Percentiles rank a stretch among this genome's conserved stretches.
phyloP scores from a whole-genome alignment of 1,140 invertebrate genomes.

The Polyergus mexicanus region DNA sequence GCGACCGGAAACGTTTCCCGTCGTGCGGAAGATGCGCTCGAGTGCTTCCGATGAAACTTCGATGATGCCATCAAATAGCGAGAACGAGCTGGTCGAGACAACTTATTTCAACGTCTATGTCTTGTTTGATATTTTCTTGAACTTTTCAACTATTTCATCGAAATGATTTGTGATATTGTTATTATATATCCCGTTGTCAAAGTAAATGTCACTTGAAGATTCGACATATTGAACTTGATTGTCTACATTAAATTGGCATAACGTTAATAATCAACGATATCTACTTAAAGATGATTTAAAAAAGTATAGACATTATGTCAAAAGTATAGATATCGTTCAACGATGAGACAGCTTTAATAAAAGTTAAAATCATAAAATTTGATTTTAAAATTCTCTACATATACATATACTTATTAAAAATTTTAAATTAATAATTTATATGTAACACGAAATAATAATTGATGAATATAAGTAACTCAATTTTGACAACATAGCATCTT shows the following conservation, averaged over 20 bases:
- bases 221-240: constrained; percentile 1
- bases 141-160: background rate
- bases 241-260: background rate
- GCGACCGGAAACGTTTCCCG: constrained; percentile 38
- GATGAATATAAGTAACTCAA: background rate
- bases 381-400: background rate
- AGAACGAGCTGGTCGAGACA: constrained; percentile 33
- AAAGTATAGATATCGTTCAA: background rate
- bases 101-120: background rate
- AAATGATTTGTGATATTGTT: background rate
- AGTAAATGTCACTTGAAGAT: background rate
- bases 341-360: background rate
- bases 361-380: background rate
- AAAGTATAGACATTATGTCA: background rate
- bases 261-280: background rate
- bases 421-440: background rate
- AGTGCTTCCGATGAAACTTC: constrained; percentile 53
- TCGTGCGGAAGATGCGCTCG: constrained; percentile 38
- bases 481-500: background rate
- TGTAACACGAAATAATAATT: background rate
- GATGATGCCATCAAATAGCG: constrained; percentile 38
- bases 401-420: background rate
- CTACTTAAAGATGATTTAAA: background rate
- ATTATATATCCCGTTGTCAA: background rate
- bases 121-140: constrained; percentile 5